phyloP scores from a whole-genome alignment of 1,140 invertebrate species.

The Euura saliciscinereae region DNA sequence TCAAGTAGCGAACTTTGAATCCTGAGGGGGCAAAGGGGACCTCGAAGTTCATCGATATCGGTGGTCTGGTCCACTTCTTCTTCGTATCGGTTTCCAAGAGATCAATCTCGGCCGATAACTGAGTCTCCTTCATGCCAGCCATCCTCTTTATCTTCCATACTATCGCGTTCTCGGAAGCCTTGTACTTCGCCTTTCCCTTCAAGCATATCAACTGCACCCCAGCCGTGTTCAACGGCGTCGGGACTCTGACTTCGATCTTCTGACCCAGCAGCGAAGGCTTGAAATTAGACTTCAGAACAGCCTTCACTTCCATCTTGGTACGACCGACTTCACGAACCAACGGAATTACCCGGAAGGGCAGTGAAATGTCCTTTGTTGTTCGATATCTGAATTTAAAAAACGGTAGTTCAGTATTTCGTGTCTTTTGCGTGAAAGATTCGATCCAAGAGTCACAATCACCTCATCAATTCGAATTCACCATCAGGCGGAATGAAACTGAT shows the following conservation, averaged over 20 bases:
- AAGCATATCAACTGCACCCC: slow-evolving; percentile 98
- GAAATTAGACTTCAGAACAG: slow-evolving; percentile 99
- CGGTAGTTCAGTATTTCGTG: background rate
- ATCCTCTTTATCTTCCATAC: slow-evolving; percentile 99
- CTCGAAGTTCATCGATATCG: slow-evolving; percentile 99
- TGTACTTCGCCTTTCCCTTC: slow-evolving; percentile 99
- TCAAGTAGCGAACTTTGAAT: slow-evolving; percentile 98
- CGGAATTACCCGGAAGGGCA: slow-evolving; percentile 99
- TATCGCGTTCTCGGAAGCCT: slow-evolving; percentile 99
- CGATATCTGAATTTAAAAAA: slow-evolving; percentile 77
- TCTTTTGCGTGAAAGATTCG: no score
- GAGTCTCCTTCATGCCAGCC: slow-evolving; percentile 99
- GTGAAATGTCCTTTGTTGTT: slow-evolving; percentile 99
- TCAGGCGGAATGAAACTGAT: slow-evolving; percentile 99
- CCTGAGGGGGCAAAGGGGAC: slow-evolving; percentile 97
- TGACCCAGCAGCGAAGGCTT: slow-evolving; percentile 97
- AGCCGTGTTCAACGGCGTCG: slow-evolving; percentile 97
- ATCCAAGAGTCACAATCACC: slow-evolving; percentile 59
- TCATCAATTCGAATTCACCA: slow-evolving; percentile 99
- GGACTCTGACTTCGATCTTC: slow-evolving; percentile 99
- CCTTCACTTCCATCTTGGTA: slow-evolving; percentile 99
- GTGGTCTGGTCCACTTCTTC: slow-evolving; percentile 99
- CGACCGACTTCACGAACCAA: slow-evolving; percentile 96
- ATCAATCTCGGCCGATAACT: slow-evolving; percentile 99
- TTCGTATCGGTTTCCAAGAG: slow-evolving; percentile 98